Evolutionary conservation across 2,113 vertebrate species (phyloP), one percentile per base, ranked within the genome.

Genomic region (Thomomys bottae): DNA sequence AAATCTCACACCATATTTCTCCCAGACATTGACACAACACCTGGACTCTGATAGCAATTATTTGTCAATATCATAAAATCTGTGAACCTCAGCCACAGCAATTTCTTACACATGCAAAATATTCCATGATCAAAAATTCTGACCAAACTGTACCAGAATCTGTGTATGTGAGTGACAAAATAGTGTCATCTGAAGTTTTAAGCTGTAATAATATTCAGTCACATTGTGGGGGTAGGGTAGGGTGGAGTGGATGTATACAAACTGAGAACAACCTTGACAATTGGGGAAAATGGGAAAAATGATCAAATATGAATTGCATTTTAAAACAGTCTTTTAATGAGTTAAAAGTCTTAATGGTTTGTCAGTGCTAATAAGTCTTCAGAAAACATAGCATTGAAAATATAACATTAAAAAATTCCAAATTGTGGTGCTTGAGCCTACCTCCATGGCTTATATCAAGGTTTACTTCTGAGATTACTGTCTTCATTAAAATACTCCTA

Each of bases 401-500:
- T 1, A 32, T 71, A n/a, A 32, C 63, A 18, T 87, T 66, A 32
- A 40, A 23, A 87, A 68, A 67, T 40, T 3, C 3, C 36, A 70
- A 20, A 4, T 36, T 36, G 36, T n/a, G 63, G 40, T 63, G 2
- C 11, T 40, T 80, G 67, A 59, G 17, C 42, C 15, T 63, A 0
- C 38, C 30, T 80, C 6, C 45, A 4, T 92, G 63, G 67, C 2
- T 64, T 67, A 76, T 2, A 8, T 24, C 77, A 73, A 49, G 2
- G 0, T 18, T 36, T 14, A 5, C 72, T 9, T 18, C 24, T 87
- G 26, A 49, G 21, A 63, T 23, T 2, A 1, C 4, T 30, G 8
- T 59, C 36, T 92, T 87, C 34, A 71, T 91, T 40, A 8, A 81
- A 64, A 88, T 61, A 49, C 28, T 88, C 2, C 23, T 36, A 38